Conservation (phyloP, 2,797 vertebrate genomes). For the Esox lucius region DNA sequence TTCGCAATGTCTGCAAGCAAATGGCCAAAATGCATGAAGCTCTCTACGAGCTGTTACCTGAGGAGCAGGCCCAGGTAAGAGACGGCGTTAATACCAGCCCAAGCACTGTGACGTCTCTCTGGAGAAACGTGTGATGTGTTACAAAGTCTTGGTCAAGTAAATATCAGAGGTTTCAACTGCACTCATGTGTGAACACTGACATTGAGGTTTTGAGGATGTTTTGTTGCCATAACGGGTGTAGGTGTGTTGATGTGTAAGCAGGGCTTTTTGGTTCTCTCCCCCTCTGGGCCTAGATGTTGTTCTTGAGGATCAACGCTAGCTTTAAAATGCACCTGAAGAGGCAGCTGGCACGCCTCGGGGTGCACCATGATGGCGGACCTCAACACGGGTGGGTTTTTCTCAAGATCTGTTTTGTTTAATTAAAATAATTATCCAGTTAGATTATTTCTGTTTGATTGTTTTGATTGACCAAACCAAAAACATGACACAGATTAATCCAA, state of each 20-base stretch:
- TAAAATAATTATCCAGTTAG: neutral
- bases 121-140: too few species aligned
- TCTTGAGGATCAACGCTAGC: slow-evolving; percentile 89
- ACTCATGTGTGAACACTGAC: neutral
- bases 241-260: neutral
- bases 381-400: slow-evolving; percentile 82
- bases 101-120: too few species aligned
- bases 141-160: neutral
- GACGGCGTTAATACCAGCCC: neutral
- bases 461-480: neutral
- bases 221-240: too few species aligned
- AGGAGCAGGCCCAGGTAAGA: slow-evolving; percentile 81
- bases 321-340: slow-evolving; percentile 95
- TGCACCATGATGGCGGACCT: slow-evolving; percentile 93
- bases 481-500: neutral
- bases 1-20: slow-evolving; percentile 96
- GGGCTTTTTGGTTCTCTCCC: neutral
- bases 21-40: slow-evolving; percentile 99
- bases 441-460: neutral
- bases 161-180: neutral
- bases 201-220: neutral
- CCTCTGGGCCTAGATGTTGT: slow-evolving; percentile 81
- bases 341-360: slow-evolving; percentile 89
- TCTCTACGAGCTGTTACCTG: slow-evolving; percentile 90
- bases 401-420: neutral